Conservation (phyloP, 2,888 invertebrate species). For the Odontocolon sp. region DNA sequence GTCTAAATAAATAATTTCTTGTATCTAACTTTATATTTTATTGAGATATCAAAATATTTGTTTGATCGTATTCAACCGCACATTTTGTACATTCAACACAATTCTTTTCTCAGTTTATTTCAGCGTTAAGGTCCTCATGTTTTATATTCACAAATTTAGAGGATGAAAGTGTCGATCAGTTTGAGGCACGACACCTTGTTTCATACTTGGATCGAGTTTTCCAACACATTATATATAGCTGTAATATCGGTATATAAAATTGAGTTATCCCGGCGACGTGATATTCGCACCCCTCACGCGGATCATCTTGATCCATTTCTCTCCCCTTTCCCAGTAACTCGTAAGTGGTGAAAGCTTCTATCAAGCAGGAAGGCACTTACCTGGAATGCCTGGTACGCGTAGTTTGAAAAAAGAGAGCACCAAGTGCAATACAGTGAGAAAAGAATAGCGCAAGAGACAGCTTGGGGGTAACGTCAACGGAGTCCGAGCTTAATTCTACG, state of each 20-base stretch:
- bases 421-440: constrained; percentile 3
- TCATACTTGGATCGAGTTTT: too few relatives aligned
- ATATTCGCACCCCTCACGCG: not conserved
- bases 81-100: too few relatives aligned
- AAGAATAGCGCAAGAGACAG: constrained; percentile 6
- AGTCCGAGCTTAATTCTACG: constrained; percentile 43
- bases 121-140: too few relatives aligned
- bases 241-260: not conserved
- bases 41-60: too few relatives aligned
- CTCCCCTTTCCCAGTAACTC: not conserved
- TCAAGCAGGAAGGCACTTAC: constrained; percentile 30
- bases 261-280: not conserved
- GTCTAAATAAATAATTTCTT: too few relatives aligned
- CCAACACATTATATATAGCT: not conserved
- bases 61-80: too few relatives aligned
- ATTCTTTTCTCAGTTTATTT: too few relatives aligned
- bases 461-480: not conserved
- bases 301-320: not conserved
- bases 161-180: too few relatives aligned
- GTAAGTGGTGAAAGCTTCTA: constrained; percentile 31
- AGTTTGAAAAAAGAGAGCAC: constrained; percentile 12
- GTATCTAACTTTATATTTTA: too few relatives aligned
- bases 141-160: too few relatives aligned
- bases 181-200: too few relatives aligned
- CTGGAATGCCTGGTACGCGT: constrained; percentile 27